A percentile compares a stretch with the other conserved stretches of the same genome.
These are phyloP conservation scores for Scaptomyza montana DNA, from an alignment of 1,140 invertebrate genomes.

Conservation along the genomic window DNA sequence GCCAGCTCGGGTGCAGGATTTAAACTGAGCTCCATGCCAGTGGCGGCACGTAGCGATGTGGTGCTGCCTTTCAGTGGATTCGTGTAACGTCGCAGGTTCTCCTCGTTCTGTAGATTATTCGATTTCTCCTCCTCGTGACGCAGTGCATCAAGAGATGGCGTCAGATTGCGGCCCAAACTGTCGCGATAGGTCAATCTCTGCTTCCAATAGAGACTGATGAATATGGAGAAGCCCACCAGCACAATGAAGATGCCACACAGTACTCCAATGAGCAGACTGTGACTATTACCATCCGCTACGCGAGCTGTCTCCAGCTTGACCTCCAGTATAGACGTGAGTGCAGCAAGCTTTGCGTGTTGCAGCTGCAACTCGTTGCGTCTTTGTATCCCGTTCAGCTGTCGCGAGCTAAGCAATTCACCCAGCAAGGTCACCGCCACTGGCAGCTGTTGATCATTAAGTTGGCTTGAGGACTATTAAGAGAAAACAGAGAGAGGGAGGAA, in stretches of 20 bases:
- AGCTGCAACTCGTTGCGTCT: conserved; percentile 67
- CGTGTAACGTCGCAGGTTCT: conserved; percentile 90
- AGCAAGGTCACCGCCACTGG: conserved; percentile 87
- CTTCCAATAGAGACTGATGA: conserved; percentile 85
- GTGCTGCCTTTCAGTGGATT: conserved; percentile 84
- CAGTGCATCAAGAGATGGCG: conserved; percentile 85
- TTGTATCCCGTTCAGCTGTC: conserved; percentile 83
- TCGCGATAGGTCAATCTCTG: conserved; percentile 85
- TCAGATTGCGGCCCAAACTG: conserved; percentile 85
- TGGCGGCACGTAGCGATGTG: conserved; percentile 77
- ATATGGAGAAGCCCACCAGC: conserved; percentile 75
- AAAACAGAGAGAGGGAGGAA: not conserved
- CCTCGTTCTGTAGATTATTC: conserved; percentile 95
- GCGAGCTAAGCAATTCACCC: conserved; percentile 89
- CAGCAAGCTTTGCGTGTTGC: conserved; percentile 86
- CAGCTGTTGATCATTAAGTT: conserved; percentile 85
- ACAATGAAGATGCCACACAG: conserved; percentile 84
- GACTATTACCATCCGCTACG: conserved; percentile 68
- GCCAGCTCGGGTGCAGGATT: conserved; percentile 85
- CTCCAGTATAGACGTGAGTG: conserved; percentile 90
- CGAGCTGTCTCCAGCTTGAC: conserved; percentile 86
- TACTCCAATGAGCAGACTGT: conserved; percentile 85
- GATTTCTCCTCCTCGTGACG: conserved; percentile 93
- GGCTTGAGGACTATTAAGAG: conserved; percentile 83
- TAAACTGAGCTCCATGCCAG: conserved; percentile 84